Evolutionary conservation across 2,797 vertebrate species (phyloP).

Genomic region (Aratinga solstitialis): DNA sequence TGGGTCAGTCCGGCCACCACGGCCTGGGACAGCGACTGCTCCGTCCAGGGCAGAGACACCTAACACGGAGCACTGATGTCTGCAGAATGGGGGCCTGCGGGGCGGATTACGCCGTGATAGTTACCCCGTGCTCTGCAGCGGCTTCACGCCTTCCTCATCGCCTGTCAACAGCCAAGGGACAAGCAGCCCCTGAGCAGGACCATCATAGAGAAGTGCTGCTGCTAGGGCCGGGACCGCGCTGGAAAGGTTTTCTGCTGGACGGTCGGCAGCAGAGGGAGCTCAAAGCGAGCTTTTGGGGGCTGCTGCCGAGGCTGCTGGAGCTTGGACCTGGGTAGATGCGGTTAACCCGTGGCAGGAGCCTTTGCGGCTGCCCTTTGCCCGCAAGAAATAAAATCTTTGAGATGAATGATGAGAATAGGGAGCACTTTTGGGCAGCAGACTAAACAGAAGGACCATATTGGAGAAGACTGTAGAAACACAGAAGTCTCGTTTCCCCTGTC

Average conservation of each 20-base stretch:
- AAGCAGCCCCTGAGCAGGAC: background rate
- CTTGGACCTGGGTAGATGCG: background rate
- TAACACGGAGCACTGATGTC: accelerated
- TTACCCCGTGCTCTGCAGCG: background rate
- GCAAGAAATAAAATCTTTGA: background rate
- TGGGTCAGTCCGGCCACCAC: background rate
- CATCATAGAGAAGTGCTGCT: background rate
- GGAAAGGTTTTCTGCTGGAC: background rate
- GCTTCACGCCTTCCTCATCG: accelerated
- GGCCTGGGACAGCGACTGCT: background rate
- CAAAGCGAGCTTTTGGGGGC: background rate
- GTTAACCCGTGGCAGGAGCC: background rate
- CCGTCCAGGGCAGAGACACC: background rate
- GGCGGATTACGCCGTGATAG: background rate
- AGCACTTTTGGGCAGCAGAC: background rate
- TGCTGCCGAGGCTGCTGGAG: background rate
- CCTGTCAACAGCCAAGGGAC: accelerated
- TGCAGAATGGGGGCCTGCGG: background rate
- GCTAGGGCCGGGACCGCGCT: accelerated
- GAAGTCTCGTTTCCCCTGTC: background rate
- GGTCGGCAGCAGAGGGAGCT: conserved; percentile 58
- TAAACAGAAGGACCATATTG: background rate
- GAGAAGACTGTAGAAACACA: background rate
- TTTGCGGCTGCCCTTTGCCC: too few relatives aligned
- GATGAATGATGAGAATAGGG: background rate